A percentile compares a stretch with the other conserved stretches of the same genome.
Conservation (phyloP, 2,888 invertebrate genomes). For the Anodontia alba region DNA sequence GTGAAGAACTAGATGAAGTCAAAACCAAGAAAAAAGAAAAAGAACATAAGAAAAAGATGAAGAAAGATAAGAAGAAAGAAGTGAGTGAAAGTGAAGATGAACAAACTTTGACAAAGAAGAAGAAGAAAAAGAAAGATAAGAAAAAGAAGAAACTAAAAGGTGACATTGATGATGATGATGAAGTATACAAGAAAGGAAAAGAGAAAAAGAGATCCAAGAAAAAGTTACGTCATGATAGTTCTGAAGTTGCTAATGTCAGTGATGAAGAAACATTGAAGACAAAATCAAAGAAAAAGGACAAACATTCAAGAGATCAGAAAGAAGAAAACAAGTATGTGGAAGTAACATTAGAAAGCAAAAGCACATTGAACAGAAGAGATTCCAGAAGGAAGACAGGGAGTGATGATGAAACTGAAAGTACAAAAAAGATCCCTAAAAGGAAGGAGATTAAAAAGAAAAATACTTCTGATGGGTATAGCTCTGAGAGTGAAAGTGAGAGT, state of each 20-base stretch:
- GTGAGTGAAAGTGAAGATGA: constrained; percentile 52
- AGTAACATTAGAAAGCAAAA: neutral
- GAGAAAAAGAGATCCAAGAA: constrained; percentile 47
- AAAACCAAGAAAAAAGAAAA: constrained; percentile 10
- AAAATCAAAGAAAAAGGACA: constrained; percentile 18
- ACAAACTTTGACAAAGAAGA: constrained; percentile 31
- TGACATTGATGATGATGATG: constrained; percentile 48
- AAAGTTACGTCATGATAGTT: constrained; percentile 16
- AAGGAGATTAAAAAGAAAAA: constrained; percentile 41
- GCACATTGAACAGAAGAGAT: constrained; percentile 18
- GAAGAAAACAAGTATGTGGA: constrained; percentile 22
- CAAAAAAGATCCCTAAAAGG: constrained; percentile 27
- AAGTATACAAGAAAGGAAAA: constrained; percentile 21
- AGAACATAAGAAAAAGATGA: constrained; percentile 22
- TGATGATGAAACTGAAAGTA: constrained; percentile 38
- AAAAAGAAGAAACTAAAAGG: constrained; percentile 45
- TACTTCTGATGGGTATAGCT: constrained; percentile 16
- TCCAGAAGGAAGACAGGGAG: constrained; percentile 17
- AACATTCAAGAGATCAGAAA: constrained; percentile 4
- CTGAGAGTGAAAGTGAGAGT: constrained; percentile 30
- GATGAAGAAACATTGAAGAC: constrained; percentile 26
- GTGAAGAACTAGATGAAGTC: neutral
- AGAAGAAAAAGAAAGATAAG: constrained; percentile 48
- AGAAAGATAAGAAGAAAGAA: constrained; percentile 25
- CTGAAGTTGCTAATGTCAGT: constrained; percentile 2